Conservation (phyloP, 2,113 vertebrate species). For the Candoia aspera region DNA sequence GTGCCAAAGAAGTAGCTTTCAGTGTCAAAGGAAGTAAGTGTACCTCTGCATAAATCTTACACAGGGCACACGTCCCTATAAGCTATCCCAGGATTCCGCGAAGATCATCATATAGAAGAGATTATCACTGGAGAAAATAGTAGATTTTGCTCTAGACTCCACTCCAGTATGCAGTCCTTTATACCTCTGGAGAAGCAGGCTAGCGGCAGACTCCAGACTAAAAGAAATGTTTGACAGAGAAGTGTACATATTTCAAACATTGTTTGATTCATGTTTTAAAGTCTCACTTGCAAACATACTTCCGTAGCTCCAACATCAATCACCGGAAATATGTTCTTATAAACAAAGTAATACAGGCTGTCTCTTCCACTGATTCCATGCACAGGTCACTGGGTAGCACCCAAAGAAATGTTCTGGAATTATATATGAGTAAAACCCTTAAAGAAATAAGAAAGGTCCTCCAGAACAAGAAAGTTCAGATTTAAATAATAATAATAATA, state of each 20-base stretch:
- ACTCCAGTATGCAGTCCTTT: slow-evolving; percentile 55
- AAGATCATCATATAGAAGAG: slow-evolving; percentile 10
- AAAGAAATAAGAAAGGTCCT: slow-evolving; percentile 5
- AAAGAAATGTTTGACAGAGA: slow-evolving; percentile 74
- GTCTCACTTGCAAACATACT: slow-evolving; percentile 75
- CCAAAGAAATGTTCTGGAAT: slow-evolving; percentile 11
- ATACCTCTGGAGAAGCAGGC: slow-evolving; percentile 58
- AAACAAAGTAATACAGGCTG: slow-evolving; percentile 75
- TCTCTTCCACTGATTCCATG: slow-evolving; percentile 64
- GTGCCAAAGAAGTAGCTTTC: background rate
- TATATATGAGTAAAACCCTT: slow-evolving; percentile 20
- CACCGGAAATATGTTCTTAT: slow-evolving; percentile 76
- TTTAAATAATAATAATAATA: too few species aligned
- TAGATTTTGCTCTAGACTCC: slow-evolving; percentile 50
- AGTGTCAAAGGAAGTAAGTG: slow-evolving; percentile 4
- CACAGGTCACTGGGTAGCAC: slow-evolving; percentile 56
- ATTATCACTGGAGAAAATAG: slow-evolving; percentile 7
- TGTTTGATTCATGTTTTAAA: slow-evolving; percentile 79
- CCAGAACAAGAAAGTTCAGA: slow-evolving; percentile 26
- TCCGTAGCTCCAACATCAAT: slow-evolving; percentile 72
- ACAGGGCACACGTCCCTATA: background rate
- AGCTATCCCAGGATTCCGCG: background rate
- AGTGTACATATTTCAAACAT: slow-evolving; percentile 77
- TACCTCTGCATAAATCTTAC: background rate
- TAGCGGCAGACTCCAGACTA: slow-evolving; percentile 73